phyloP scores from a whole-genome alignment of 2,113 vertebrate genomes.

The Oxyura jamaicensis region DNA sequence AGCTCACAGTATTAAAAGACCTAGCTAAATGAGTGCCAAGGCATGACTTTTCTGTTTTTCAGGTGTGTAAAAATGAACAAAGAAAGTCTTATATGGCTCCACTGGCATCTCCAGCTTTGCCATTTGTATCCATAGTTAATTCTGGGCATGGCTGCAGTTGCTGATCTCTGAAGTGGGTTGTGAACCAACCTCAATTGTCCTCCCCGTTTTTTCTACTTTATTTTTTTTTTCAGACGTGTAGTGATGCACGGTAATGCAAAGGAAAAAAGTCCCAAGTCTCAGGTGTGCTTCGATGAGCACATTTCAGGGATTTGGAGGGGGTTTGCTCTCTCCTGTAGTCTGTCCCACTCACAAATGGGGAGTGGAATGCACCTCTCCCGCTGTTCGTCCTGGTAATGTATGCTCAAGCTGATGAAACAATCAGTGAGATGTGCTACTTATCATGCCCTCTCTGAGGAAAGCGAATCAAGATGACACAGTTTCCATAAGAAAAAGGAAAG shows the following conservation, averaged over 20 bases:
- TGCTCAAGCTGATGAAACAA: neutral
- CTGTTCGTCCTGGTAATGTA: neutral
- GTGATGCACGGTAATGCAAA: neutral
- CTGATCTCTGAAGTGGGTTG: neutral
- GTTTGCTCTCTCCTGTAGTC: rapidly evolving
- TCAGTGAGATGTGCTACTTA: rapidly evolving
- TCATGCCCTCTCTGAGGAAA: neutral
- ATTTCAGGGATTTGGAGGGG: rapidly evolving
- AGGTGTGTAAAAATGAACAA: neutral
- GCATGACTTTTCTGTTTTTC: neutral
- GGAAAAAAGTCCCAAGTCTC: neutral
- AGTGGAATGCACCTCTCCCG: rapidly evolving
- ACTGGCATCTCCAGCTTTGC: neutral
- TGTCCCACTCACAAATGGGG: rapidly evolving
- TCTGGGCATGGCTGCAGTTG: neutral
- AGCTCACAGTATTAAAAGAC: rapidly evolving
- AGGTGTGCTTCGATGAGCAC: neutral
- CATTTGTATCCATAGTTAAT: neutral
- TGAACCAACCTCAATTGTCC: neutral
- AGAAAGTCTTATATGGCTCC: neutral
- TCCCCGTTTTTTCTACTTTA: rapidly evolving
- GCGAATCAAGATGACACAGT: rapidly evolving
- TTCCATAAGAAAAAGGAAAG: neutral
- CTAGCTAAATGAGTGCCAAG: rapidly evolving
- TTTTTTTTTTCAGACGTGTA: rapidly evolving